Evolutionary conservation across 2,113 vertebrate species (phyloP).

Genomic region (Podilymbus podiceps): DNA sequence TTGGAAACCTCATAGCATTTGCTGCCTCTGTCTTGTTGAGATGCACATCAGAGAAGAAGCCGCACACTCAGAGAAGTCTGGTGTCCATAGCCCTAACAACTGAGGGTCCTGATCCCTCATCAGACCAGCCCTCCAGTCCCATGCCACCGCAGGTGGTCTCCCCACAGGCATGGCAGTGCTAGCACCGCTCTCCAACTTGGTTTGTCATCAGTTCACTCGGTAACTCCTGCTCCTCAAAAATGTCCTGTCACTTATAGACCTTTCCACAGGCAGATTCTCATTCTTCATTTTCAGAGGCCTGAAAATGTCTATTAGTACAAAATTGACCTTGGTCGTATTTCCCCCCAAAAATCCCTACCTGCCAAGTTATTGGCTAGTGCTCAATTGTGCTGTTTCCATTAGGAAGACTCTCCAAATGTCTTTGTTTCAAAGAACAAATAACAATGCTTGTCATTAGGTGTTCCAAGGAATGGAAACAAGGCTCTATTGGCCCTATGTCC

Average conservation of each 20-base stretch:
- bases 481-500: neutral
- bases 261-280: neutral
- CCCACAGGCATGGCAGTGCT: neutral
- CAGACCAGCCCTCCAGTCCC: conserved; percentile 17
- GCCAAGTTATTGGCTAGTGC: neutral
- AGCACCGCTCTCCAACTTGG: neutral
- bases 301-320: neutral
- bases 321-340: neutral
- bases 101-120: neutral
- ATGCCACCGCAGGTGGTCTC: neutral
- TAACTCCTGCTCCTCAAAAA: conserved; percentile 12
- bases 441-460: neutral
- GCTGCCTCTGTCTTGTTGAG: conserved; percentile 26
- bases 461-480: neutral
- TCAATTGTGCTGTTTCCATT: neutral
- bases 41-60: no score
- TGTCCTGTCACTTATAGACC: neutral
- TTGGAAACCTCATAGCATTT: conserved; percentile 4
- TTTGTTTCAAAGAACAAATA: neutral
- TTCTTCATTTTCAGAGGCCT: neutral
- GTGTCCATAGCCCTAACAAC: neutral
- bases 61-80: neutral
- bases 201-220: neutral
- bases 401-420: neutral
- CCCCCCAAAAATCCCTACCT: neutral